Base-by-base conservation (phyloP, 2,797 vertebrate genomes). In the Pterois miles region DNA sequence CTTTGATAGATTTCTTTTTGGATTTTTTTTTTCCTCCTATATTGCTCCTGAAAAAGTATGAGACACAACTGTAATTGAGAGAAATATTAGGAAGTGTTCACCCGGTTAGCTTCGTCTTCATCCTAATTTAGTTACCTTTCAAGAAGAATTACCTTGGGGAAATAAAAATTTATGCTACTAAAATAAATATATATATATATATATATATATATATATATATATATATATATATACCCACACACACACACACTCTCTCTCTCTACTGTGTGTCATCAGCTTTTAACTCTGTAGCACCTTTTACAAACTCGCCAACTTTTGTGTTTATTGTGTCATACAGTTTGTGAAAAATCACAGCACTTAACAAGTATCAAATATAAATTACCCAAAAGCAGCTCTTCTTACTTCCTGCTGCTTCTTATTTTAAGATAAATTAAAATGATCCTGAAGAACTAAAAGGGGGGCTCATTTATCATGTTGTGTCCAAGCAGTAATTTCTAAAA, bases 61-160 rank as follows among this genome's bases (percentile, higher is more conserved):
- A 80, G 63, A 79, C 69, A 43, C 65, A 68, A 7, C 70, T 66
- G 58, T 89, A 92, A 83, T 84, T 66, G 78, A 83, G 74, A 86
- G 70, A 86, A 84, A 84, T 84, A 84, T 86, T 63, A 88, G 60
- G 38, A 75, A 56, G 73, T 58, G 76, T 73, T 88, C 76, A 67
- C 59, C 43, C 31, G 33, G 70, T 76, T 85, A 65, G 69, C 67
- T 85, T 75, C 20, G 14, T 73, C 77, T 75, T 86, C 72, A 71
- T 90, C 80, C 86, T 87, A 83, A 90, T 89, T 86, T 86, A 81
- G 83, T 89, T 84, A 76, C 74, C 81, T 87, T 83, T 85, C 82
- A 88, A 53, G 66, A 71, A 69, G 69, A 63, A 65, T 54, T 58
- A 72, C 84, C 74, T 64, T 8, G 22, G 86, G 86, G 84, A 84